These are phyloP conservation scores for Chrosomus eos DNA, from an alignment of 2,797 vertebrate species.

Conservation along the genomic window DNA sequence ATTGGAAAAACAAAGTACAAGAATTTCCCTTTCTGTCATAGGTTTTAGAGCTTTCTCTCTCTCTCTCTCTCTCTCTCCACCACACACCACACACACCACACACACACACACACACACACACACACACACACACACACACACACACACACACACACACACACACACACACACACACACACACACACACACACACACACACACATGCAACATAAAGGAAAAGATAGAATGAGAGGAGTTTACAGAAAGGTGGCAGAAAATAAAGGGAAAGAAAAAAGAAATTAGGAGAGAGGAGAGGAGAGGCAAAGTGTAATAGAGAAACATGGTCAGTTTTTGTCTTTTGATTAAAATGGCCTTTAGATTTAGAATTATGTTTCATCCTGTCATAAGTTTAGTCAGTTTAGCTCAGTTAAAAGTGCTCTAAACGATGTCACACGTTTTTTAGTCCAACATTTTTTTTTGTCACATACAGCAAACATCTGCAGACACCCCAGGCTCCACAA, in stretches of 20 bases:
- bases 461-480: no score
- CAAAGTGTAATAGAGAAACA: background rate
- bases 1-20: conserved; percentile 36
- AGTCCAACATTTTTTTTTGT: no score
- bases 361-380: background rate
- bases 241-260: background rate
- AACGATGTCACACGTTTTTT: no score
- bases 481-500: no score
- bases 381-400: background rate
- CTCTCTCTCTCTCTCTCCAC: background rate
- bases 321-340: background rate
- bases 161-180: background rate
- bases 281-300: background rate
- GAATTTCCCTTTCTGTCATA: background rate
- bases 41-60: background rate
- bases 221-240: background rate
- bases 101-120: no score
- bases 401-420: no score
- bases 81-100: no score
- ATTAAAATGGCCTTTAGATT: background rate
- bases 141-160: background rate
- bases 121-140: background rate
- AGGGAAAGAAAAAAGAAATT: background rate
- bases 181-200: background rate
- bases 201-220: background rate